Percentiles rank a stretch among this genome's conserved stretches.
Evolutionary conservation across 2,797 vertebrate genomes (phyloP).

Genomic region (Chiloscyllium punctatum): DNA sequence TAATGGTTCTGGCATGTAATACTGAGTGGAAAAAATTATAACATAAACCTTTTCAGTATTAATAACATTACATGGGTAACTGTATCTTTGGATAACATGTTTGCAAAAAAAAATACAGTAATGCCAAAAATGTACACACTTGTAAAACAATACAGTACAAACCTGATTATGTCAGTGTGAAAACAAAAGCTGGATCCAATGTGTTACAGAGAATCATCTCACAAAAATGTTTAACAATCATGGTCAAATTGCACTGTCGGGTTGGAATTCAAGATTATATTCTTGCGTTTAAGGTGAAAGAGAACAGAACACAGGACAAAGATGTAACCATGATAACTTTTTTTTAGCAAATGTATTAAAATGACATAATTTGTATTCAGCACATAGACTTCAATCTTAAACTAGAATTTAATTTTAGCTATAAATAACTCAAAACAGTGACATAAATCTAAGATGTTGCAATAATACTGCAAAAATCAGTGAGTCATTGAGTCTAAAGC

Average conservation of each 20-base stretch:
- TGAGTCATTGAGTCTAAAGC: neutral
- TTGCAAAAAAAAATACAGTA: neutral
- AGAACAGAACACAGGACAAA: neutral
- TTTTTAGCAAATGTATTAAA: neutral
- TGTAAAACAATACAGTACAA: neutral
- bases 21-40: neutral
- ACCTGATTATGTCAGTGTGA: neutral
- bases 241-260: neutral
- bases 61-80: neutral
- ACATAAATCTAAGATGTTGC: neutral
- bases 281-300: neutral
- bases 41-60: neutral
- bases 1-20: neutral
- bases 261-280: neutral
- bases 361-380: neutral
- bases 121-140: neutral
- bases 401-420: neutral
- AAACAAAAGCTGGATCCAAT: neutral
- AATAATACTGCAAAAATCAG: constrained; percentile 3
- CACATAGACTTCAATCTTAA: neutral
- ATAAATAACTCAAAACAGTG: neutral
- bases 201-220: neutral
- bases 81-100: neutral
- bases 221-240: neutral
- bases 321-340: too few species aligned